Base-by-base conservation (phyloP, 2,888 invertebrate species). In the Eueremaeus valkanovi region DNA sequence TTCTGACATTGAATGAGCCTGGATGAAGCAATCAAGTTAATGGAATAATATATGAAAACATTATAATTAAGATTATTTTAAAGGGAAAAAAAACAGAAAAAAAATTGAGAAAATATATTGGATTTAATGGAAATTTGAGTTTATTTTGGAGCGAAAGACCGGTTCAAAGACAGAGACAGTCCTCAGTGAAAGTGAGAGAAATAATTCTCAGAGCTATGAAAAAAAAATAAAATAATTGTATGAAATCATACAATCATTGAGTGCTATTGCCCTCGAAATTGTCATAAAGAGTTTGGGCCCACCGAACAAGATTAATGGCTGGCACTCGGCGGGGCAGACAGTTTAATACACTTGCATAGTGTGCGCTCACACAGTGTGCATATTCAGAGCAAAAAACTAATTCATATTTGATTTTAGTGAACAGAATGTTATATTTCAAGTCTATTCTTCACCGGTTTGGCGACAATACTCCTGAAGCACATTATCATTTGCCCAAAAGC, bases 331-430 rank as follows among this genome's bases (percentile, higher is more conserved):
- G 11, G 66, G 66, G 21, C 33, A 66, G 6, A 66, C 36, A 66
- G 36, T 66, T 66, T 66, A 66, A 66, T 66, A 66, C 36, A 66
- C 33, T 66, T n/a, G n/a, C n/a, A n/a, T n/a, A n/a, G n/a, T n/a
- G n/a, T n/a, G n/a, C n/a, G n/a, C n/a, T 66, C 66, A 66, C 8
- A 66, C n/a, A n/a, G n/a, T 66, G 33, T 66, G 1, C 66, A 36
- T 21, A 29, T 58, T 58, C 36, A 66, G 21, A 13, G 33, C 33
- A 66, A 66, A 33, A 61, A 66, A 36, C 66, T 66, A 66, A 36
- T 36, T 66, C 36, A 21, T 11, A 13, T 66, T 36, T 66, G 36
- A 66, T 66, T 66, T 63, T 58, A 13, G 27, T 58, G 31, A 29
- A 9, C 11, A 3, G 13, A 36, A 66, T 66, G n/a, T n/a, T n/a